phyloP scores from a whole-genome alignment of 2,888 invertebrate genomes.

The Schizotus pectinicornis region DNA sequence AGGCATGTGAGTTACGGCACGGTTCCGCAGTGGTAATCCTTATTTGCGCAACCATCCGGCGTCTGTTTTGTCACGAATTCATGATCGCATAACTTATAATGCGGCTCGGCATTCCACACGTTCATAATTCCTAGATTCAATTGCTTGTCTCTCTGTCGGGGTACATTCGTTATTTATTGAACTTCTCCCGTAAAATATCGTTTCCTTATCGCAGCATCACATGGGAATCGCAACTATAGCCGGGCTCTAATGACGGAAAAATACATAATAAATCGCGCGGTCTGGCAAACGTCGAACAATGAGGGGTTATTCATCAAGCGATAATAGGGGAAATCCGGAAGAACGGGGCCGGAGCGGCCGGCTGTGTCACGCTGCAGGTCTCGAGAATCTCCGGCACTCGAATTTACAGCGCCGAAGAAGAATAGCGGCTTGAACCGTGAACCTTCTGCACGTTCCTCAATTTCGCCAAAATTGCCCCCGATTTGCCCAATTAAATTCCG shows the following conservation, averaged over 20 bases:
- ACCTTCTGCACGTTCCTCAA: too few relatives aligned
- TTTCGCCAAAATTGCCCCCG: too few relatives aligned
- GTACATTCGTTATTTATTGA: constrained; percentile 41
- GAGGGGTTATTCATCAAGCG: constrained; percentile 16
- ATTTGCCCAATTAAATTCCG: too few relatives aligned
- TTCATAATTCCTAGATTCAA: constrained; percentile 47
- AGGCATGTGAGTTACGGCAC: constrained; percentile 17
- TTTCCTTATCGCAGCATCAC: constrained; percentile 32
- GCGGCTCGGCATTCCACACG: constrained; percentile 39
- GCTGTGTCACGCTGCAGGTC: neutral
- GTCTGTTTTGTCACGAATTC: constrained; percentile 49
- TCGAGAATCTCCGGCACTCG: too few relatives aligned
- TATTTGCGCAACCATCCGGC: constrained; percentile 45
- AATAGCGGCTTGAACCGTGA: too few relatives aligned
- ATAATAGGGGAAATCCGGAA: constrained; percentile 5
- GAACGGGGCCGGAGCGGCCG: constrained; percentile 1
- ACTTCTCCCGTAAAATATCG: constrained; percentile 32
- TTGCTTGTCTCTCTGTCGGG: constrained; percentile 45
- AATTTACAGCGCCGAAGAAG: too few relatives aligned
- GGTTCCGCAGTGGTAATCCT: constrained; percentile 23
- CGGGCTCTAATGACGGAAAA: constrained; percentile 26
- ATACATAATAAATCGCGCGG: constrained; percentile 20
- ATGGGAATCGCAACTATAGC: constrained; percentile 11
- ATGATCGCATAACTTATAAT: constrained; percentile 47
- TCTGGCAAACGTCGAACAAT: constrained; percentile 18